Conservation (phyloP, 2,113 vertebrate species). For the Tichodroma muraria region DNA sequence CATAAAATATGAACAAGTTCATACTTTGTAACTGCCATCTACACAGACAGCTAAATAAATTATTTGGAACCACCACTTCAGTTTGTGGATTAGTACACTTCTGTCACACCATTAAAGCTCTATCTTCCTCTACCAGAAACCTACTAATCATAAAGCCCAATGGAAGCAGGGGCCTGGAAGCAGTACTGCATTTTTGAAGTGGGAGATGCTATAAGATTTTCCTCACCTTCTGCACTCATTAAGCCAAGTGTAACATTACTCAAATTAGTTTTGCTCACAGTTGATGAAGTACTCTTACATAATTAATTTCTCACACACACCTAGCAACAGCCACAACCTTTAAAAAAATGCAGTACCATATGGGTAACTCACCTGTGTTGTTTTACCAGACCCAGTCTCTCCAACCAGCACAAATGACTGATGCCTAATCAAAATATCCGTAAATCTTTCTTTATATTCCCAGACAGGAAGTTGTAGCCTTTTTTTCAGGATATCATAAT, state of each 20-base stretch:
- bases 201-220: not conserved
- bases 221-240: not conserved
- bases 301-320: not conserved
- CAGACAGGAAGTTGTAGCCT: slow-evolving; percentile 91
- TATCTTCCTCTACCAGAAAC: not conserved
- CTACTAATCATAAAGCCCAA: not conserved
- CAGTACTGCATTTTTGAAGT: not conserved
- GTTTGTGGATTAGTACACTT: not conserved
- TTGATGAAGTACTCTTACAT: not conserved
- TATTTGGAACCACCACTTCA: not conserved
- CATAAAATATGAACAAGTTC: not conserved
- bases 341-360: not conserved
- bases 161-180: not conserved
- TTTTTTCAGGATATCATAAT: slow-evolving; percentile 93
- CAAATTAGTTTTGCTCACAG: not conserved
- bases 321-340: not conserved
- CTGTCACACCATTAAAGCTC: not conserved
- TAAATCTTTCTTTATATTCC: slow-evolving; percentile 94
- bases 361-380: slow-evolving; percentile 84
- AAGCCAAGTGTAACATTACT: not conserved
- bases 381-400: slow-evolving; percentile 95
- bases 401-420: slow-evolving; percentile 94
- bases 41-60: not conserved
- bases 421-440: slow-evolving; percentile 84
- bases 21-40: not conserved